phyloP scores from a whole-genome alignment of 2,113 vertebrate species.

The Fulmarus glacialis region DNA sequence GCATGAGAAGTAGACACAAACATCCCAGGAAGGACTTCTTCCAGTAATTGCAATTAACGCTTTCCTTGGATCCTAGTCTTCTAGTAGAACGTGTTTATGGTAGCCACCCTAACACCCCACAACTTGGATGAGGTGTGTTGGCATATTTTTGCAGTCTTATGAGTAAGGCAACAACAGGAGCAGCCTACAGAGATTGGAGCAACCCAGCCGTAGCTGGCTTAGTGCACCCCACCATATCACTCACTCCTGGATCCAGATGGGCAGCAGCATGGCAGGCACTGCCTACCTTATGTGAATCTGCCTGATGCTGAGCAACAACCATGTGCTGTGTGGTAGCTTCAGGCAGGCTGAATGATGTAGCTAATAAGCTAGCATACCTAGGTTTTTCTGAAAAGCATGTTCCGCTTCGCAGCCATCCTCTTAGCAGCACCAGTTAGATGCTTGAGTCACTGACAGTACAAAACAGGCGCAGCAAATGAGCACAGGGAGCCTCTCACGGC shows the following conservation, averaged over 20 bases:
- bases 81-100: background rate
- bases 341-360: background rate
- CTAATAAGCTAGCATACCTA: background rate
- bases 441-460: background rate
- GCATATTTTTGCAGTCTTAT: background rate
- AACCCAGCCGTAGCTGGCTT: background rate
- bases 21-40: background rate
- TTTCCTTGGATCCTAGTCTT: background rate
- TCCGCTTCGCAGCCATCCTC: background rate
- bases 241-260: background rate
- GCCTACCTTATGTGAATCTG: background rate
- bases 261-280: background rate
- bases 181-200: background rate
- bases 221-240: rapidly evolving
- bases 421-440: background rate
- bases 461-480: background rate
- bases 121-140: background rate
- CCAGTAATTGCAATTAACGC: background rate
- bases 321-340: background rate
- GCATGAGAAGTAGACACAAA: background rate
- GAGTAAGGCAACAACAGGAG: background rate
- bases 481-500: rapidly evolving
- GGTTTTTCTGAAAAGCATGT: background rate
- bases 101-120: background rate
- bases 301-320: background rate